Evolutionary conservation across 2,797 vertebrate genomes (phyloP).

Genomic region (Prunella strophiata): DNA sequence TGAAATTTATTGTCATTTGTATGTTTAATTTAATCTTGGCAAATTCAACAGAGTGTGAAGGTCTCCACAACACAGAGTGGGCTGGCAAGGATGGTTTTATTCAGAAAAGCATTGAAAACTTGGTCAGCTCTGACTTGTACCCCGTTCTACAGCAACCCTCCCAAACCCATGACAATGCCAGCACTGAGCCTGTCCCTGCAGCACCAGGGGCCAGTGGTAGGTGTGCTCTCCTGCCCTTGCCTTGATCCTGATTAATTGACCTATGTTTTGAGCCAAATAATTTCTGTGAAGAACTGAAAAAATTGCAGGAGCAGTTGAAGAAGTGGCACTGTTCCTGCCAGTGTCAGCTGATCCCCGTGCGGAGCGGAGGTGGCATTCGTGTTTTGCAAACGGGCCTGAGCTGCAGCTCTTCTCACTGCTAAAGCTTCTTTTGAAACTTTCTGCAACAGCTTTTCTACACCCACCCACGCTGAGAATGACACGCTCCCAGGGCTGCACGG

Average conservation of each 20-base stretch:
- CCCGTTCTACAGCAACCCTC: background rate
- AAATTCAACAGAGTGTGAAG: background rate
- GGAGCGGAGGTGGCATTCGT: background rate
- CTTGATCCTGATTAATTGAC: background rate
- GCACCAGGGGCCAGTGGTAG: too few species aligned
- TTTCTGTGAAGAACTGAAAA: background rate
- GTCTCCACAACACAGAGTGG: background rate
- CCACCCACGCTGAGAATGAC: background rate
- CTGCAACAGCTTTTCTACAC: conserved; percentile 28
- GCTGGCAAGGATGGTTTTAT: background rate
- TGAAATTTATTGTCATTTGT: background rate
- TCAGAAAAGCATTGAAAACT: background rate
- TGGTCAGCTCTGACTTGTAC: background rate
- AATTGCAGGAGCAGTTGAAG: background rate
- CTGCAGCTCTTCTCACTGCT: conserved; percentile 4
- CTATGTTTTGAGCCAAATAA: background rate
- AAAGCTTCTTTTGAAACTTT: conserved; percentile 32
- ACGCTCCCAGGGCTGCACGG: background rate
- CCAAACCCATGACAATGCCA: background rate
- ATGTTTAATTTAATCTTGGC: background rate
- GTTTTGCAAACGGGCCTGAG: conserved; percentile 1
- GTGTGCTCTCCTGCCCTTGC: background rate
- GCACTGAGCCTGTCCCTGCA: background rate
- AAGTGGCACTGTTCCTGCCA: background rate
- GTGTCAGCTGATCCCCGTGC: background rate